Base-by-base conservation (phyloP, 2,888 invertebrate species). In the Chirona hameri region DNA sequence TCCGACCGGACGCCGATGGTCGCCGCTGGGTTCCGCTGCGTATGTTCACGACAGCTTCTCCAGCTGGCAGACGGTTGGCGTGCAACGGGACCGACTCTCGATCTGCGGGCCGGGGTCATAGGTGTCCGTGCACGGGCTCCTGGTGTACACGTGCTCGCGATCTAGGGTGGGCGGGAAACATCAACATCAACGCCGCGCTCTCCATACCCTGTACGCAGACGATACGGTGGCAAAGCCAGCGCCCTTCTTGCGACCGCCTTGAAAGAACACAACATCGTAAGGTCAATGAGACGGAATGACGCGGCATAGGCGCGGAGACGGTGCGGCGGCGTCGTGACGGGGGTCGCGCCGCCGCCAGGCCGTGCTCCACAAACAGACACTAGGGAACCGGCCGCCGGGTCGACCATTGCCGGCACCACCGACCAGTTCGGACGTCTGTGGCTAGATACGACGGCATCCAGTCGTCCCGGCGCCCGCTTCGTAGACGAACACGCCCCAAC, bases 151-250 rank as follows among this genome's bases (percentile, higher is more conserved):
- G 65, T 65, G 65, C 52, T 52, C 52, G 52, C 65, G 10, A 27
- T 15, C 72, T 72, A 72, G 72, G 31, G 29, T 72, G 18, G 72
- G 72, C 29, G 31, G 52, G 52, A 18, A 18, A 52, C 52, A 52
- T 12, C 18, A 52, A 52, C 5, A 48, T 12, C 12, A 4, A 52
- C 18, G 39, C 72, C 29, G 14, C 29, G 24, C 12, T n/a, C 14
- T 9, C 72, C 39, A 85, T 87, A 89, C 90, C 87, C 89, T 87
- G 87, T 90, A 91, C 84, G 89, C 87, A 84, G 89, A 89, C 65
- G 90, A 90, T 81, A 90, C 90, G 80, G 90, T 91, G 88, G 89
- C 89, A 88, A 90, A 90, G 85, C 86, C 87, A 79, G 84, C 83
- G 39, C 85, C 85, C 83, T 85, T 85, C 60, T 83, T 83, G 31